These are phyloP conservation scores for Calameuta filiformis DNA, from an alignment of 2,888 invertebrate species.

Conservation along the genomic window DNA sequence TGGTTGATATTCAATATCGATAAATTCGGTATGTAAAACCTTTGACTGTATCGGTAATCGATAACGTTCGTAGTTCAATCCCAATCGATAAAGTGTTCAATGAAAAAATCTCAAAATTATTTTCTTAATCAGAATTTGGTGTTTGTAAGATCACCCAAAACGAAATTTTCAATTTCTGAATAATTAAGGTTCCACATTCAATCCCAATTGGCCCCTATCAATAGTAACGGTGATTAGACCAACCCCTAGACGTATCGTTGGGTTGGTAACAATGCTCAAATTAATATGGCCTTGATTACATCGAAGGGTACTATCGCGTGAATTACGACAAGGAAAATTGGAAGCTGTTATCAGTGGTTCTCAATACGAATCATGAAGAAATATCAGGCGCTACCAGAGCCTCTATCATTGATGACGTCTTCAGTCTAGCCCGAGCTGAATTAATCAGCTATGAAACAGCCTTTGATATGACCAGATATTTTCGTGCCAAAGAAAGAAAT, in stretches of 20 bases:
- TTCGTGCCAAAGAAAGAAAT: conserved; percentile 65
- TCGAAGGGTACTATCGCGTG: conserved; percentile 61
- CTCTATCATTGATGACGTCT: conserved; percentile 71
- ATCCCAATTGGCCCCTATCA: not conserved
- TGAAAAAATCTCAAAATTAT: not conserved
- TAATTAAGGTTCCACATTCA: not conserved
- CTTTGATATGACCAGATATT: conserved; percentile 68
- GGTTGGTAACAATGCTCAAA: not conserved
- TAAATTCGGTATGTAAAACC: conserved; percentile 40
- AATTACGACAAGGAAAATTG: conserved; percentile 56
- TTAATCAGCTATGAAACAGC: conserved; percentile 63
- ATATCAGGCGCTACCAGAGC: conserved; percentile 69
- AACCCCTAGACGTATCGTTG: not conserved
- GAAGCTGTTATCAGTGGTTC: conserved; percentile 51
- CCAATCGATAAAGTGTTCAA: not conserved
- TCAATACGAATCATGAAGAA: conserved; percentile 41
- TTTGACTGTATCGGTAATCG: not conserved
- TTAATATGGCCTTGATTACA: not conserved
- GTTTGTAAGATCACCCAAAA: not conserved
- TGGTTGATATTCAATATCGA: conserved; percentile 56
- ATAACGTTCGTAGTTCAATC: not conserved
- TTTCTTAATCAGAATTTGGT: not conserved
- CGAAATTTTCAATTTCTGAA: not conserved
- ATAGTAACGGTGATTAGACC: not conserved
- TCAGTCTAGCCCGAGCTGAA: conserved; percentile 64